These are phyloP conservation scores for Botia almorhae DNA, from an alignment of 2,797 vertebrate species.

Conservation along the genomic window DNA sequence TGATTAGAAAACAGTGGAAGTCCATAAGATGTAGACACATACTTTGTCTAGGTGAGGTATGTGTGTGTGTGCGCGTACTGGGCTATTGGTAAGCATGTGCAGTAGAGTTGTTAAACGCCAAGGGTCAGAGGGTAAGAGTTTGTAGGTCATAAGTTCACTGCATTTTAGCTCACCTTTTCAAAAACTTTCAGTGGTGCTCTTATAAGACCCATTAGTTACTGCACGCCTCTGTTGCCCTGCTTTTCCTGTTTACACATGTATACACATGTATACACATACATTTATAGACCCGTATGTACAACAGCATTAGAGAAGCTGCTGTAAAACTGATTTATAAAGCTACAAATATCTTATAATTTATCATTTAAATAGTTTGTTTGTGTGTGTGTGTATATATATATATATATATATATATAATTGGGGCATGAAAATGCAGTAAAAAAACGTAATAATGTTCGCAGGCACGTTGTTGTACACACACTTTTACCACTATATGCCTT, in stretches of 20 bases:
- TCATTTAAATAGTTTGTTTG: no score
- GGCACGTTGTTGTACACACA: neutral
- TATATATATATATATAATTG: neutral
- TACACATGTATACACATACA: constrained; percentile 17
- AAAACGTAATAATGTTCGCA: neutral
- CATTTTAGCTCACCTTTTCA: constrained; percentile 77
- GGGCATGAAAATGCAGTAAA: neutral
- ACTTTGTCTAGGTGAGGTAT: neutral
- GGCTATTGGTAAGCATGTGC: constrained; percentile 57
- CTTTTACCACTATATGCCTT: neutral
- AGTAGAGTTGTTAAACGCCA: constrained; percentile 71
- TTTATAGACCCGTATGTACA: neutral
- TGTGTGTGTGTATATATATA: no score
- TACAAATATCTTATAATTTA: neutral
- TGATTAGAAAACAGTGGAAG: neutral
- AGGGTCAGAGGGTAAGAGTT: constrained; percentile 82
- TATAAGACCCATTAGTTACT: constrained; percentile 82
- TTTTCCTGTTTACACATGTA: constrained; percentile 19
- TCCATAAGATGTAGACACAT: neutral
- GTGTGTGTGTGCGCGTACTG: constrained; percentile 38
- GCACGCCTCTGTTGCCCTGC: constrained; percentile 30
- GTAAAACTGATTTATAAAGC: neutral
- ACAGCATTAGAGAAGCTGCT: neutral
- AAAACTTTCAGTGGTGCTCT: constrained; percentile 77
- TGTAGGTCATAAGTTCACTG: constrained; percentile 75